phyloP scores from a whole-genome alignment of 2,797 vertebrate genomes.

The Lutjanus argentimaculatus region DNA sequence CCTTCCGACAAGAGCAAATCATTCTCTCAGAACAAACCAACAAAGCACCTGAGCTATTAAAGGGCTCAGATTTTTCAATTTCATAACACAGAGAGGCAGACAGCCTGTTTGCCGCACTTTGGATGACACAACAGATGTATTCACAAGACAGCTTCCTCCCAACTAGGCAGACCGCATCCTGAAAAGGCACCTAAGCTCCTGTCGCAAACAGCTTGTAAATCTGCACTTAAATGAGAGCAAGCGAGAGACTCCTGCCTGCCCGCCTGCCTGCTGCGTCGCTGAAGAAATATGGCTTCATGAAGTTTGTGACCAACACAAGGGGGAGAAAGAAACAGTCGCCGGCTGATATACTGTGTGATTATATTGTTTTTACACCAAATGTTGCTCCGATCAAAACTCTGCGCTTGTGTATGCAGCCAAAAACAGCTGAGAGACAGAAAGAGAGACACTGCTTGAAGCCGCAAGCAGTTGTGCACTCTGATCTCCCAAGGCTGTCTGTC shows the following conservation, averaged over 20 bases:
- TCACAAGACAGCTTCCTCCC: conserved; percentile 52
- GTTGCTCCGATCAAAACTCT: conserved; percentile 41
- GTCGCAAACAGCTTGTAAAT: conserved; percentile 79
- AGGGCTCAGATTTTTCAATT: conserved; percentile 64
- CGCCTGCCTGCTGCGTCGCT: conserved; percentile 67
- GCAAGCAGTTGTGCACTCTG: conserved; percentile 59
- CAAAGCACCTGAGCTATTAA: conserved; percentile 69
- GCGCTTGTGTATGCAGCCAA: conserved; percentile 15
- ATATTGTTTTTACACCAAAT: conserved; percentile 44
- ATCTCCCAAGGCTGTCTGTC: conserved; percentile 75
- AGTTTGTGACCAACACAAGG: conserved; percentile 59
- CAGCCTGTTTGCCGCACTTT: conserved; percentile 72
- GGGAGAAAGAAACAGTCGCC: conserved; percentile 18
- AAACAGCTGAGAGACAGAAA: conserved; percentile 47
- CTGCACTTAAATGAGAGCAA: conserved; percentile 78
- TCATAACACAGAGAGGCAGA: conserved; percentile 59
- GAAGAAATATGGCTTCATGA: conserved; percentile 76
- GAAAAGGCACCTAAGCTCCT: conserved; percentile 67
- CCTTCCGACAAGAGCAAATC: conserved; percentile 33
- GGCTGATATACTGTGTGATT: conserved; percentile 58
- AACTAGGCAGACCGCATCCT: conserved; percentile 47
- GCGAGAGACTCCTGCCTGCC: conserved; percentile 64
- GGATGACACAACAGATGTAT: conserved; percentile 71
- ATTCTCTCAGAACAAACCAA: conserved; percentile 51
- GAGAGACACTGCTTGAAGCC: conserved; percentile 51